Base-by-base conservation (phyloP, 2,888 invertebrate genomes). In the Spodoptera littoralis region DNA sequence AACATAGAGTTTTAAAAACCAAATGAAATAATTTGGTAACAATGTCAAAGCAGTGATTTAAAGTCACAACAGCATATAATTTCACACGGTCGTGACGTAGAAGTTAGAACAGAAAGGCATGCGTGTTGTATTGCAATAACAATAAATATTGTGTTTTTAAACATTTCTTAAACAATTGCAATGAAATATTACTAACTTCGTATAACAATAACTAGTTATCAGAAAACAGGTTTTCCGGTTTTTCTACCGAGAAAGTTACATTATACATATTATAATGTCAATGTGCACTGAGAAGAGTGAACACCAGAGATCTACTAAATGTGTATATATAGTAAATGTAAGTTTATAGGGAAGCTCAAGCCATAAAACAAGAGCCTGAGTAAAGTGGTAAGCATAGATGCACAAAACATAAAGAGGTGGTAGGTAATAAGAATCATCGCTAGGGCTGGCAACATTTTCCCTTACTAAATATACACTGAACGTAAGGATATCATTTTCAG, bases 71-170 rank as follows among this genome's bases (percentile, higher is more conserved):
- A 50, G 30, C 30, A 66, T 61, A 71, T 60, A 60, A 70, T 62
- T 75, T 66, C 42, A 63, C 72, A 67, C 51, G 30, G 56, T 67
- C 52, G 61, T 71, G 65, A 71, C 57, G 71, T 46, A 60, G 46
- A 27, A 3, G 27, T 27, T 27, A 5, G 27, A 65, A 69, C 65
- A 63, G 56, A 67, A 73, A 63, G 60, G 53, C 13, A 58, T 51
- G 67, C 67, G 72, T 72, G 76, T 44, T 53, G 11, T 53, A 60
- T 22, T 50, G 60, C 63, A 64, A 64, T 76, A 76, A 73, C 45
- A 76, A 50, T 76, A 61, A 63, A 51, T 52, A 67, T 54, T 57
- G 47, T 44, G 22, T 53, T 60, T 48, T 22, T 60, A 49, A 52
- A 65, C 50, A 75, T 58, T 63, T 76, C 58, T 50, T 60, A 55